Evolutionary conservation across 2,888 invertebrate genomes (phyloP), one percentile per base, ranked within the genome.

Genomic region (Drosophila greeni): DNA sequence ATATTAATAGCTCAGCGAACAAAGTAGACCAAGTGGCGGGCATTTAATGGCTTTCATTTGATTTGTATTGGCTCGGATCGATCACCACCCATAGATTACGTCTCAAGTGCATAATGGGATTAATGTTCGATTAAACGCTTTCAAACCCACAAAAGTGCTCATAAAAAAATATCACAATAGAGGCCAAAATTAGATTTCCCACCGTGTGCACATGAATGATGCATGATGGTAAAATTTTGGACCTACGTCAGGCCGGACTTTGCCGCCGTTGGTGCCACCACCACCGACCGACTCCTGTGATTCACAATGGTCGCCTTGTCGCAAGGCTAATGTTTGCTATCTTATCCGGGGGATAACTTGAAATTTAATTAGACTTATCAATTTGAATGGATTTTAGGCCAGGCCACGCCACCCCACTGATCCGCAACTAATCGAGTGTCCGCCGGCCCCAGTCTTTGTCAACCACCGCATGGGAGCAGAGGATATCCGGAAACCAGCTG

Each of bases 321-420:
- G 61, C 36, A 62, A 51, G 42, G n/a, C 51, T 31, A 31, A 20
- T 42, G 42, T 23, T 26, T 16, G 26, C 48, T 66, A 76, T 78
- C 77, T 78, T 76, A 78, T 78, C 77, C 40, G 20, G 65, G 20
- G 65, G 59, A 60, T 62, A 45, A 51, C 54, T 65, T 45, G 26
- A 72, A 76, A 64, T 72, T 78, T 74, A 77, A 81, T 81, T 78
- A 78, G 70, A 72, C 54, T 79, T 70, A 71, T 75, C 48, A 73
- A 69, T 59, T 65, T 59, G 59, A 73, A 60, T 60, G 68, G 42
- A 51, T 18, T 67, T 45, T 49, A 61, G 61, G 51, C 43, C 31
- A 37, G 45, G 45, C 45, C 45, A 47, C 45, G 45, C 45, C 43
- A 52, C 31, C 51, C 36, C 61, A 20, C 20, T 43, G 47, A 57